These are phyloP conservation scores for Vulpes vulpes DNA, from an alignment of 2,113 vertebrate species.

Conservation along the genomic window DNA sequence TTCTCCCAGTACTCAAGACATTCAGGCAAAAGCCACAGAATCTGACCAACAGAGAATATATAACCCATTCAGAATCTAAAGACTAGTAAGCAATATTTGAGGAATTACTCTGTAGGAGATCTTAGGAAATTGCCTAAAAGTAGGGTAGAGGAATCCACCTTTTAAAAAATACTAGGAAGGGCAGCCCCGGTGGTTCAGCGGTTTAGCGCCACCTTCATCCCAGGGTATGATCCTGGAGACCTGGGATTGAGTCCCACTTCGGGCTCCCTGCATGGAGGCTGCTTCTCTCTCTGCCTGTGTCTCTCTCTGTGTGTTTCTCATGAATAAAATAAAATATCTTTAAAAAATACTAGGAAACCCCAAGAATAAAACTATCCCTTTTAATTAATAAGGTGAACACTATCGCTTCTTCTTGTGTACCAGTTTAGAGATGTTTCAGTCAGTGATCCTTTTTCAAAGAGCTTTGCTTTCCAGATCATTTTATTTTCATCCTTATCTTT, in stretches of 20 bases:
- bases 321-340: too few relatives aligned
- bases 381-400: not conserved
- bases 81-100: not conserved
- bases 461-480: conserved; percentile 26
- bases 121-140: not conserved
- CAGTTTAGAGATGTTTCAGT: not conserved
- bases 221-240: too few relatives aligned
- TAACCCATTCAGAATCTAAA: not conserved
- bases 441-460: not conserved
- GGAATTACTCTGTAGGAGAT: not conserved
- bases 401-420: not conserved
- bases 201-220: too few relatives aligned
- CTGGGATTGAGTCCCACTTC: too few relatives aligned
- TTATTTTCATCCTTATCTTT: conserved; percentile 26
- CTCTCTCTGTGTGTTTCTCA: too few relatives aligned
- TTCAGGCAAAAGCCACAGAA: not conserved
- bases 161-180: not conserved
- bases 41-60: conserved; percentile 20
- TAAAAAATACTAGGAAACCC: not conserved
- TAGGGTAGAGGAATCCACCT: not conserved
- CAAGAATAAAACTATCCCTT: not conserved
- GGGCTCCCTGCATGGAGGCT: too few relatives aligned
- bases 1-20: conserved; percentile 28
- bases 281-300: too few relatives aligned
- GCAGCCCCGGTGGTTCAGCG: too few relatives aligned